Base-by-base conservation (phyloP, 2,113 vertebrate species). In the Rhineura floridana region DNA sequence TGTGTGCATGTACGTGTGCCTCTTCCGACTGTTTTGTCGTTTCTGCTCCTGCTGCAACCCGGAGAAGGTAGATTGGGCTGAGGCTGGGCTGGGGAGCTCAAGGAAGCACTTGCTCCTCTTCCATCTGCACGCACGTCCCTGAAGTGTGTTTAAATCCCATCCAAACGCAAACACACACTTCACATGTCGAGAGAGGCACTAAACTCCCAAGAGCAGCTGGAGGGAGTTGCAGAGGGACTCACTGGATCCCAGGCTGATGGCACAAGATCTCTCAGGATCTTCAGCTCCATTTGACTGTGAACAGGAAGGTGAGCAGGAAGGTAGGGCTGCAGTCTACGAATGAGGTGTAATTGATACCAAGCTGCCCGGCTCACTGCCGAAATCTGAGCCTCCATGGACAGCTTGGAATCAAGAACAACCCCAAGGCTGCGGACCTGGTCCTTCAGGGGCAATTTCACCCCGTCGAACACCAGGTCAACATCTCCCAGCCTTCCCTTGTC, bases 41-140 rank as follows among this genome's bases (percentile, higher is more conserved):
- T 59, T 59, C 3, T 59, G 7, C 62, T 65, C 23, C 4, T 25
- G 62, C 62, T 8, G 2, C 25, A n/a, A 21, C 25, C 28, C 25
- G 6, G 1, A 4, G 9, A 8, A 65, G 25, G 62, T 25, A 28
- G 63, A 6, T 7, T 11, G 7, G 3, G 2, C 0, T 11, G 42
- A 3, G 42, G 23, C 73, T 28, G 6, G 33, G 44, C 46, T 3
- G 33, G 2, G 77, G n/a, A 19, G 48, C 82, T 52, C 42, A 6
- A 33, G 3, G 9, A n/a, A 70, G 25, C 48, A 15, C 73, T 10
- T 3, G 39, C 39, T 59, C 67, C 21, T 7, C 23, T n/a, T 2
- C 12, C 69, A 10, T 55, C 36, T 33, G 44, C 36, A 1, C 1
- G 5, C 69, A 28, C 9, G 67, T 84, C n/a, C 48, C 67, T 52